Percentiles rank a stretch among this genome's conserved stretches.
Conservation (phyloP, 2,888 invertebrate species). For the Drosophila engyochracea region DNA sequence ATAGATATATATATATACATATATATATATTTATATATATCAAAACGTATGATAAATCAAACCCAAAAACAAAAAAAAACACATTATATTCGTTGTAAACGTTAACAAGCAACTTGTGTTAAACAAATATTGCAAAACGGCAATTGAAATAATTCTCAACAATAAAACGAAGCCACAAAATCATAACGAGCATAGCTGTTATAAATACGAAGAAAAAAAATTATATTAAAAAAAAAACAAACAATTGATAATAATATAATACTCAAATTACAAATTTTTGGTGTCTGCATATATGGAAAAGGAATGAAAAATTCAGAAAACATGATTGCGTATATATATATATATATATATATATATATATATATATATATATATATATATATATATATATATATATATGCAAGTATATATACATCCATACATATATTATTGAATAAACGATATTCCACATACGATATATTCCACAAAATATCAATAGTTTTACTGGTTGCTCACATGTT, state of each 20-base stretch:
- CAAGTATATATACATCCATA: slow-evolving; percentile 22
- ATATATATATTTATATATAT: slow-evolving; percentile 17
- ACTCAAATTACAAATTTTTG: slow-evolving; percentile 49
- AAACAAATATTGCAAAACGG: slow-evolving; percentile 26
- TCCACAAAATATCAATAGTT: slow-evolving; percentile 8
- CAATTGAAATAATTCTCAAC: slow-evolving; percentile 40
- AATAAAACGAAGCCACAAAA: slow-evolving; percentile 50
- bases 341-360: slow-evolving; percentile 19
- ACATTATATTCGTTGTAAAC: slow-evolving; percentile 60
- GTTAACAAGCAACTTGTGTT: slow-evolving; percentile 60
- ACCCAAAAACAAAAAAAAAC: slow-evolving; percentile 35
- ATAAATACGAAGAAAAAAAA: slow-evolving; percentile 8
- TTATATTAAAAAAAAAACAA: slow-evolving; percentile 13
- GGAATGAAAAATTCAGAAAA: slow-evolving; percentile 16
- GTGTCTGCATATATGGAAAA: slow-evolving; percentile 56
- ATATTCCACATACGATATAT: slow-evolving; percentile 47
- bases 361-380: slow-evolving; percentile 19
- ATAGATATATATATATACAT: slow-evolving; percentile 15
- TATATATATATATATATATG: slow-evolving; percentile 16
- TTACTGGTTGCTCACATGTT: neutral
- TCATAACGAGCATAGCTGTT: slow-evolving; percentile 41
- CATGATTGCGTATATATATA: slow-evolving; percentile 5
- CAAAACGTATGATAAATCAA: slow-evolving; percentile 31
- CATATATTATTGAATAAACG: slow-evolving; percentile 61
- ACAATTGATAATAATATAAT: slow-evolving; percentile 44